Evolutionary conservation across 2,888 invertebrate species (phyloP), one percentile per base, ranked within the genome.

Genomic region (Tridacna crocea): DNA sequence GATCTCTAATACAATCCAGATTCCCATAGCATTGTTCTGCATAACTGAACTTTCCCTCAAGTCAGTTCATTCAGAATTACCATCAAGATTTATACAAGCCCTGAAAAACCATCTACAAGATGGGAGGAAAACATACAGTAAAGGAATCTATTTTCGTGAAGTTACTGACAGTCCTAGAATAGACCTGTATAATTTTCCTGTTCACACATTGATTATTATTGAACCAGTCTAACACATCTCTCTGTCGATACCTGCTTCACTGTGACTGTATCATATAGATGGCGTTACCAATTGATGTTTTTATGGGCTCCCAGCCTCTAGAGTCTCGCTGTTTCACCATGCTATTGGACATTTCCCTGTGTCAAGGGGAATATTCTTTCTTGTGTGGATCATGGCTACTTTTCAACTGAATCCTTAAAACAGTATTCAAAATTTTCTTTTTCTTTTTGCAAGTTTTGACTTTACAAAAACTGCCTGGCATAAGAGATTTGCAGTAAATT

Each of bases 171-270:
- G 55, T 55, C 55, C 55, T 55, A 66, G 46, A 66, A 26, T 66
- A n/a, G 36, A 66, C 66, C 66, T 66, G 66, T n/a, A 36, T 66
- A 66, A 65, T 66, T 46, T 66, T 19, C 66, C n/a, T 36, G 66
- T 66, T 46, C 66, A 66, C 66, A 66, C 66, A 66, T 66, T 66
- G 66, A 66, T 19, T 19, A 66, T 46, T 66, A 66, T 66, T 66
- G 66, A 66, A 66, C 66, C 66, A 66, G 36, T 66, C 1, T n/a
- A 24, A 36, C 19, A 66, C 19, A 66, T 46, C 46, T 66, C 66
- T 26, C 17, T 26, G 13, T 8, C 36, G 36, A 66, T 66, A 66
- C 66, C 66, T 66, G 66, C 66, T 46, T 66, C 22, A 17, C 66
- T 46, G 36, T 66, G 36, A 66, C 66, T 66, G 66, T 55, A 55